A percentile compares a stretch with the other conserved stretches of the same genome.
These are phyloP conservation scores for Lepus europaeus DNA, from an alignment of 2,113 vertebrate species.

Conservation along the genomic window DNA sequence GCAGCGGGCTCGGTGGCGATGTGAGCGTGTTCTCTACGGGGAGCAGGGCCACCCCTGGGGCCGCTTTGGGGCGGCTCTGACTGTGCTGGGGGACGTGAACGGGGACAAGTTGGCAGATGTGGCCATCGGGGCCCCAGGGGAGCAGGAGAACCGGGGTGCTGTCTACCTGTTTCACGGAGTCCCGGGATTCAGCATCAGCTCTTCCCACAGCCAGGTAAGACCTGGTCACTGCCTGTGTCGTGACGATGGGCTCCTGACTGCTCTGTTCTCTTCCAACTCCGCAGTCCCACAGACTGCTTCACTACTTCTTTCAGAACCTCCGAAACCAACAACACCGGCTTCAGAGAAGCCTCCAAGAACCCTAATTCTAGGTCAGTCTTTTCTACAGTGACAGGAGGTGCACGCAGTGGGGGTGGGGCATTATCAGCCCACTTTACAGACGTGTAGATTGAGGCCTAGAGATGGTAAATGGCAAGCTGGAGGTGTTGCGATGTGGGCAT, in stretches of 20 bases:
- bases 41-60: conserved; percentile 81
- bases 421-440: neutral
- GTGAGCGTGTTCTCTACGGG: conserved; percentile 64
- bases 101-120: conserved; percentile 91
- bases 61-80: conserved; percentile 91
- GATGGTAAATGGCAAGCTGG: neutral
- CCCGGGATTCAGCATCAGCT: conserved; percentile 70
- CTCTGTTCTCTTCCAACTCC: conserved; percentile 80
- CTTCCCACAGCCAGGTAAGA: conserved; percentile 87
- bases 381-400: neutral
- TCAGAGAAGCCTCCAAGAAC: neutral
- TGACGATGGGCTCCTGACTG: conserved; percentile 81
- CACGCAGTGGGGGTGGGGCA: too few species aligned
- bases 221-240: neutral
- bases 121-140: conserved; percentile 93
- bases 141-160: conserved; percentile 88
- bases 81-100: conserved; percentile 89
- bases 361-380: neutral
- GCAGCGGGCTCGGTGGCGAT: conserved; percentile 71
- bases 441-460: neutral
- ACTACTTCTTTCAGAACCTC: conserved; percentile 74
- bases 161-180: conserved; percentile 92
- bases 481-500: neutral
- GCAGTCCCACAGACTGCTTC: conserved; percentile 69
- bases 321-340: neutral